phyloP scores from a whole-genome alignment of 2,113 vertebrate genomes.

The Odobenus rosmarus region DNA sequence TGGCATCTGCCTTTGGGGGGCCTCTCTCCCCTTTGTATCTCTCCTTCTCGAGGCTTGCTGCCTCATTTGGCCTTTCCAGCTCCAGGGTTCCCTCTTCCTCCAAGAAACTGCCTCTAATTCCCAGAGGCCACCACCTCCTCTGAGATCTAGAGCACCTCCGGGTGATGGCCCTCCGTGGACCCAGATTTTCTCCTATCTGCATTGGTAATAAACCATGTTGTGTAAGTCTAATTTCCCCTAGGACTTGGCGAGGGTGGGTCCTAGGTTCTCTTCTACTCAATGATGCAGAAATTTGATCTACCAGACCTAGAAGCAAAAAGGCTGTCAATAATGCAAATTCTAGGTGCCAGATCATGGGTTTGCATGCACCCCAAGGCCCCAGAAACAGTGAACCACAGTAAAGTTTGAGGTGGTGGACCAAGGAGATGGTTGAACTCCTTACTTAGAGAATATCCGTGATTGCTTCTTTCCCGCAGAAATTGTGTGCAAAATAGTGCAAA shows the following conservation, averaged over 20 bases:
- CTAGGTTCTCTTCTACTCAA: background rate
- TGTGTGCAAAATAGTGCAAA: background rate
- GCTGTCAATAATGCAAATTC: background rate
- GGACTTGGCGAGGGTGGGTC: background rate
- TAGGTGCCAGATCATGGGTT: background rate
- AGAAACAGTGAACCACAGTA: background rate
- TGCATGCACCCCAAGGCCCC: background rate
- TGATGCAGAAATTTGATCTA: slow-evolving; percentile 4
- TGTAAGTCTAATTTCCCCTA: background rate
- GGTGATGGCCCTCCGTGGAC: background rate
- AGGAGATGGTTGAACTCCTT: background rate
- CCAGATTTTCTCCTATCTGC: background rate
- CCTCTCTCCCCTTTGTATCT: background rate
- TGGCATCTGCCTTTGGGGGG: background rate
- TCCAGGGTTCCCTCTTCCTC: background rate
- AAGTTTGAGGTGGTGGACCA: background rate
- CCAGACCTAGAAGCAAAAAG: background rate
- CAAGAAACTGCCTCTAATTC: background rate
- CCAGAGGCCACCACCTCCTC: background rate
- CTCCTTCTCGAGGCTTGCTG: background rate
- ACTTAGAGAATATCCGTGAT: background rate
- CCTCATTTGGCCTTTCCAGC: background rate
- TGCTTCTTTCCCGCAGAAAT: background rate
- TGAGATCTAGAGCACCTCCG: background rate
- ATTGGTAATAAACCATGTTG: background rate